Evolutionary conservation across 2,888 invertebrate species (phyloP).

Genomic region (Cryptocheilus praepositus): DNA sequence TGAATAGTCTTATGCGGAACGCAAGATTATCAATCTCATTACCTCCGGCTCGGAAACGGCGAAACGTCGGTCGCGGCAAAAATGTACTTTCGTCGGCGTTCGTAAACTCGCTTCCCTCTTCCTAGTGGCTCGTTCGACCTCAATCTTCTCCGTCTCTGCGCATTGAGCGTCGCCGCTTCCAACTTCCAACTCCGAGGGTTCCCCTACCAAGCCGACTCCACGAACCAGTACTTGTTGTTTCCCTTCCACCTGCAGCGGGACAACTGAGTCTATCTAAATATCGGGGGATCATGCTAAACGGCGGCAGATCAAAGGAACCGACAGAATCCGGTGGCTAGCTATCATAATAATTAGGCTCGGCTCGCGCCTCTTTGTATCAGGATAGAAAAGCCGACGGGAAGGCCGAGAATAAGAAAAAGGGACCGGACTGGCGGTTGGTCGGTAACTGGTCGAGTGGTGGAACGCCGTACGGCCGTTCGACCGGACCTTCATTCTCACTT

Average conservation of each 20-base stretch:
- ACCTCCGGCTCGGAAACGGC: no score
- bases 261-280: constrained; percentile 66
- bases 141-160: no score
- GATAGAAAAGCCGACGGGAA: constrained; percentile 71
- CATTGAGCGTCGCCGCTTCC: no score
- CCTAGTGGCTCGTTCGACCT: no score
- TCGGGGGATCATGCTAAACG: constrained; percentile 74
- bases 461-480: constrained; percentile 23
- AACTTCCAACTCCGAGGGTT: neutral
- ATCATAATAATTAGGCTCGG: constrained; percentile 74
- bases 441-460: constrained; percentile 33
- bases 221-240: constrained; percentile 23
- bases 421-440: constrained; percentile 42
- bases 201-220: constrained; percentile 37
- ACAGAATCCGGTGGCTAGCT: constrained; percentile 74
- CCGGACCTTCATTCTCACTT: constrained; percentile 20
- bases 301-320: constrained; percentile 73
- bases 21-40: no score
- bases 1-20: no score
- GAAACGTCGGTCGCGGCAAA: no score
- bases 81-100: no score
- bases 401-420: constrained; percentile 49
- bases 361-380: constrained; percentile 74
- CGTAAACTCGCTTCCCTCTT: no score
- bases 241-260: constrained; percentile 10